These are phyloP conservation scores for Xiphorhynchus elegans DNA, from an alignment of 2,113 vertebrate species.

Conservation along the genomic window DNA sequence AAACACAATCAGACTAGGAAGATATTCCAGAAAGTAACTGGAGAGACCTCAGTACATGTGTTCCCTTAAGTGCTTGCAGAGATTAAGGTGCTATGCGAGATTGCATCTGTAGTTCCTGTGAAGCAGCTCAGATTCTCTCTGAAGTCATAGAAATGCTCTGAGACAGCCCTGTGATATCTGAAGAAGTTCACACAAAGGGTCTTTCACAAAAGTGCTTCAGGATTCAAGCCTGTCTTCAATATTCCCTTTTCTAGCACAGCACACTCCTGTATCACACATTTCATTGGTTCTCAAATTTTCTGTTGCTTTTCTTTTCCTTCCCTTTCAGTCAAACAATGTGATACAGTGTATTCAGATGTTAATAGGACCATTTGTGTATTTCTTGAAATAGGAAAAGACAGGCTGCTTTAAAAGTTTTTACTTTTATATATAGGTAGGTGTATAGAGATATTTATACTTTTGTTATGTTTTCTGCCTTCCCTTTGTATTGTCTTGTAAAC, in stretches of 20 bases:
- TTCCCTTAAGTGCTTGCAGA: not conserved
- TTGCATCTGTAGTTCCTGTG: not conserved
- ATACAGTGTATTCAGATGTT: not conserved
- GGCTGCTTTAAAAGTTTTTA: not conserved
- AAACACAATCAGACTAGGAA: not conserved
- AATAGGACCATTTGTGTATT: not conserved
- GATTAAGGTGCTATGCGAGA: not conserved
- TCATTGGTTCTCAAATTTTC: not conserved
- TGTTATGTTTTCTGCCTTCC: conserved; percentile 37
- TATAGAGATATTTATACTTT: conserved; percentile 32
- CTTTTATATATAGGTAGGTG: conserved; percentile 4
- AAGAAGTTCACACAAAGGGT: not conserved
- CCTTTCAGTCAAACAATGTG: not conserved
- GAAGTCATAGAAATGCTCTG: not conserved
- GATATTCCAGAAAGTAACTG: not conserved
- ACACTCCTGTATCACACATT: not conserved
- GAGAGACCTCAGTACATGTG: not conserved
- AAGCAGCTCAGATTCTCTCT: not conserved
- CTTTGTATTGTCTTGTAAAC: conserved; percentile 45
- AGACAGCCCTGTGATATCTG: accelerated
- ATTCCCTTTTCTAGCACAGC: not conserved
- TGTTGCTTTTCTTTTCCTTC: not conserved
- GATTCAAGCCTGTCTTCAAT: not conserved
- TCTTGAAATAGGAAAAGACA: conserved; percentile 1
- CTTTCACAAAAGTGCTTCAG: not conserved